Conservation (phyloP, 1,140 invertebrate species). For the Charaxes varanes region DNA sequence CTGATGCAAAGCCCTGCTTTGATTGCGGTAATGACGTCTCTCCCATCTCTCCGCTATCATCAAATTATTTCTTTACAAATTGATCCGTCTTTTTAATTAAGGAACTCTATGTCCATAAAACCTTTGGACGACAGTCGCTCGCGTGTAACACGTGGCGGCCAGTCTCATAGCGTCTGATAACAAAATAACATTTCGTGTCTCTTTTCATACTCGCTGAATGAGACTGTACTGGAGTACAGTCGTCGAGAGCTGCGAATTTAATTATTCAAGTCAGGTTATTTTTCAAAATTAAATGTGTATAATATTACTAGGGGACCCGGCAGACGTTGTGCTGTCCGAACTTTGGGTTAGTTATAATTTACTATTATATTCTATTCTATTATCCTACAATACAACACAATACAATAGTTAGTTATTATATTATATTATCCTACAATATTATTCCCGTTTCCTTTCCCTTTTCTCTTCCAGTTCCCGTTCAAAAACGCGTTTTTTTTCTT, state of each 20-base stretch:
- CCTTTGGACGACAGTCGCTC: constrained; percentile 11
- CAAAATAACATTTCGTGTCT: constrained; percentile 6
- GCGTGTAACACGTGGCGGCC: constrained; percentile 13
- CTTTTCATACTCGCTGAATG: constrained; percentile 17
- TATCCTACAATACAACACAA: no score
- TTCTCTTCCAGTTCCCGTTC: no score
- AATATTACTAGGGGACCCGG: no score
- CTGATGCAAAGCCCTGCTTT: constrained; percentile 59
- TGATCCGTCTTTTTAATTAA: constrained; percentile 59
- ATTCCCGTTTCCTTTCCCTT: no score
- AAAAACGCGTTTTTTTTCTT: no score
- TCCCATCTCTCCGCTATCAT: constrained; percentile 56
- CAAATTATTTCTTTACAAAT: constrained; percentile 61
- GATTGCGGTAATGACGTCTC: constrained; percentile 72
- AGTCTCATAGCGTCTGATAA: constrained; percentile 12
- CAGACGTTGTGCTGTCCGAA: no score
- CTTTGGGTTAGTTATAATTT: no score
- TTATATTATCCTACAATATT: no score
- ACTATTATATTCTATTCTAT: no score
- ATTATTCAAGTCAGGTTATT: constrained; percentile 10
- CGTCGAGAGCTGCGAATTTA: constrained; percentile 8
- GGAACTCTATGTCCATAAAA: constrained; percentile 22
- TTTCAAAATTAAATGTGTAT: no score
- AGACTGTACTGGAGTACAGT: constrained; percentile 4
- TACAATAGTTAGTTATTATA: no score